Evolutionary conservation across 1,140 invertebrate species (phyloP).

Genomic region (Drosophila guanche): DNA sequence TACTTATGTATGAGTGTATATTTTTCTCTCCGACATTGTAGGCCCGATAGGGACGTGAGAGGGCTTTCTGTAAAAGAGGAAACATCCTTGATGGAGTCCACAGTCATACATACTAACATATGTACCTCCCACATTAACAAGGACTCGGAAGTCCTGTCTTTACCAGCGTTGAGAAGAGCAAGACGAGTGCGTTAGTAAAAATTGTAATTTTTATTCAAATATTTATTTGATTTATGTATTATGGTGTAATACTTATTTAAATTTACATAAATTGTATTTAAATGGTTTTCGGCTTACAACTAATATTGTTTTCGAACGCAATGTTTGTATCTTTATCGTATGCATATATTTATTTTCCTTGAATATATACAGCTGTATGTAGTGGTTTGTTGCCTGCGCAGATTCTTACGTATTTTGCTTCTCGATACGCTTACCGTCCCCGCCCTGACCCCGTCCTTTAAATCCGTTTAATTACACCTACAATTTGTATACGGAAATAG

Average conservation of each 20-base stretch:
- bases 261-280: slow-evolving; percentile 63
- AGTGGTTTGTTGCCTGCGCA: slow-evolving; percentile 48
- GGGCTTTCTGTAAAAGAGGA: too few species aligned
- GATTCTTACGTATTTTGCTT: slow-evolving; percentile 63
- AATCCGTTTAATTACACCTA: slow-evolving; percentile 64
- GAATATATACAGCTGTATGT: slow-evolving; percentile 32
- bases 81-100: too few species aligned
- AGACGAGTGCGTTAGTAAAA: slow-evolving; percentile 7
- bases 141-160: too few species aligned
- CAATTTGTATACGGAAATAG: slow-evolving; percentile 65
- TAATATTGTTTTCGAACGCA: slow-evolving; percentile 63
- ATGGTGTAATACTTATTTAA: slow-evolving; percentile 61
- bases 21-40: too few species aligned
- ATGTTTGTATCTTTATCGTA: slow-evolving; percentile 34
- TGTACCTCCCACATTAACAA: too few species aligned
- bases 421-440: slow-evolving; percentile 24
- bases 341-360: slow-evolving; percentile 49
- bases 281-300: slow-evolving; percentile 45
- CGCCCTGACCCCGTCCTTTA: slow-evolving; percentile 29
- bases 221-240: slow-evolving; percentile 67
- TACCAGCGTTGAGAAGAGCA: background rate
- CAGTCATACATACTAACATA: too few species aligned
- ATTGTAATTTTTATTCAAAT: slow-evolving; percentile 59
- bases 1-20: too few species aligned
- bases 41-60: too few species aligned